phyloP scores from a whole-genome alignment of 2,797 vertebrate genomes.

The Vespertilio murinus region DNA sequence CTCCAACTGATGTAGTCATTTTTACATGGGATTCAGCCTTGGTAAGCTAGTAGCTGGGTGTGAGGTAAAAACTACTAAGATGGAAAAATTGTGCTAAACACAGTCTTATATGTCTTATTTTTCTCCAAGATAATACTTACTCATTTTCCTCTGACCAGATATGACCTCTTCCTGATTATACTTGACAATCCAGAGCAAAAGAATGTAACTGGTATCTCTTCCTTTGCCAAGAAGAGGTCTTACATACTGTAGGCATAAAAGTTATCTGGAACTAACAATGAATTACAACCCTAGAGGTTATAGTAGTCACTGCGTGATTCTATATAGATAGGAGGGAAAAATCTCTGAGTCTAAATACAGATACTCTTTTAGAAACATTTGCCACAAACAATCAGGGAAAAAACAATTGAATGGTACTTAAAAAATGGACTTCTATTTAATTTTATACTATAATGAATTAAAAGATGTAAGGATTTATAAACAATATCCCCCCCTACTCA shows the following conservation, averaged over 20 bases:
- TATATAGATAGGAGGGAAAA: background rate
- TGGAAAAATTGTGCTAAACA: constrained; percentile 2
- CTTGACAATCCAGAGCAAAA: background rate
- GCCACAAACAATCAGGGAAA: background rate
- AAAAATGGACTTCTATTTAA: background rate
- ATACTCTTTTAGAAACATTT: background rate
- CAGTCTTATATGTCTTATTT: background rate
- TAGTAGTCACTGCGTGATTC: background rate
- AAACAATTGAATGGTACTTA: background rate
- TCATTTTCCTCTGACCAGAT: background rate
- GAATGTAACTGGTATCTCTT: background rate
- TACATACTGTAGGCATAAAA: background rate
- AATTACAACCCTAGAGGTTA: background rate
- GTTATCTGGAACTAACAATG: background rate
- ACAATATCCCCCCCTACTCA: background rate
- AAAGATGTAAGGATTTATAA: background rate
- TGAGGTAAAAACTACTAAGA: background rate
- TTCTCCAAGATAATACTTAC: background rate
- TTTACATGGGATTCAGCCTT: background rate
- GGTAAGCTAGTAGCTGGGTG: background rate
- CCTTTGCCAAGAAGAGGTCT: background rate
- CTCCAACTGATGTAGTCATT: background rate
- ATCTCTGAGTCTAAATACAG: background rate
- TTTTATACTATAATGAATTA: background rate
- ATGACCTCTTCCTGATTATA: background rate